phyloP scores from a whole-genome alignment of 2,888 invertebrate genomes.

The Lycaena phlaeas region DNA sequence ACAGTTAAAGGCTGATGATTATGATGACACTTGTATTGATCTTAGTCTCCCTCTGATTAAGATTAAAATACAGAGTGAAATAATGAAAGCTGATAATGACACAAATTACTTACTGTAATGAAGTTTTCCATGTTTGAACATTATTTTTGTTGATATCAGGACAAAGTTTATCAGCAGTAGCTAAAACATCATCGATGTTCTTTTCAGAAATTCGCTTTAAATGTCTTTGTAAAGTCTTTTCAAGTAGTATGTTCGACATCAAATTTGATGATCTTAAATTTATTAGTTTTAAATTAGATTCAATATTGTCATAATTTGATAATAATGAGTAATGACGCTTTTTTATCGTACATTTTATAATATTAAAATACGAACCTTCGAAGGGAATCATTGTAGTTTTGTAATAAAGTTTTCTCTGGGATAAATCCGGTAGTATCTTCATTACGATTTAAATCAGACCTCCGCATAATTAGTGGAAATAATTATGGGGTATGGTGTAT shows the following conservation, averaged over 20 bases:
- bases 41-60: too few relatives aligned
- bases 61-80: too few relatives aligned
- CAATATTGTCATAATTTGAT: not conserved
- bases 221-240: conserved; percentile 36
- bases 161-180: conserved; percentile 27
- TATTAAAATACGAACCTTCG: not conserved
- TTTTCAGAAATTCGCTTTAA: conserved; percentile 23
- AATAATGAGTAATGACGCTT: conserved; percentile 20
- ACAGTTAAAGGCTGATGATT: too few relatives aligned
- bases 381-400: not conserved
- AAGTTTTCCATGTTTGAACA: conserved; percentile 38
- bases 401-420: not conserved
- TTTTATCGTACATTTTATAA: not conserved
- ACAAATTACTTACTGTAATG: conserved; percentile 18
- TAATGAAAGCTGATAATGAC: too few relatives aligned
- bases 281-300: not conserved
- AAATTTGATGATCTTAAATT: conserved; percentile 41
- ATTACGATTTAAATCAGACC: not conserved
- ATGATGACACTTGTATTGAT: too few relatives aligned
- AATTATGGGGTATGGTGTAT: too few relatives aligned
- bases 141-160: conserved; percentile 28
- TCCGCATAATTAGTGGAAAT: too few relatives aligned
- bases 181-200: conserved; percentile 28
- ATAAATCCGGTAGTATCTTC: not conserved
- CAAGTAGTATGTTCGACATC: conserved; percentile 32